Conservation (phyloP, 2,888 invertebrate genomes). For the Elaeidobius kamerunicus region DNA sequence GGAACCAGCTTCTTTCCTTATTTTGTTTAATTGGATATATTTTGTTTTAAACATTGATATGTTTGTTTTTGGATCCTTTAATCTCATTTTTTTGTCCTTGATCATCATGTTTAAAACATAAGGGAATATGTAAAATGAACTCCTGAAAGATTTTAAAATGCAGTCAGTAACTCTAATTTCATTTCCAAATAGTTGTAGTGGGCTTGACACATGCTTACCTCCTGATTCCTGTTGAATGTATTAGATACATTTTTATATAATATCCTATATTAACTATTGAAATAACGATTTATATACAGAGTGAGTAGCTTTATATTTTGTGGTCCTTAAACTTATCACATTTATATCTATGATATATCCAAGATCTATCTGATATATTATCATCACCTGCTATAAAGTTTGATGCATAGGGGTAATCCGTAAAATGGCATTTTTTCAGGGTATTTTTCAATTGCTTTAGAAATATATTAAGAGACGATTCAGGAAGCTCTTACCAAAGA, state of each 20-base stretch:
- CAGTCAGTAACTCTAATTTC: constrained; percentile 16
- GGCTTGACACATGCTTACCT: constrained; percentile 13
- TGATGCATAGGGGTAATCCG: neutral
- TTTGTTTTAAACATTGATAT: neutral
- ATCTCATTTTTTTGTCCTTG: neutral
- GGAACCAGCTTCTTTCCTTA: neutral
- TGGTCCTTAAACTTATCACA: too few relatives aligned
- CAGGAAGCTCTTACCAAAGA: too few relatives aligned
- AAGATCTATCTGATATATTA: neutral
- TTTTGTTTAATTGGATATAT: neutral
- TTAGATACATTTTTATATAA: too few relatives aligned
- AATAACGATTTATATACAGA: neutral
- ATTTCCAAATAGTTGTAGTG: constrained; percentile 23
- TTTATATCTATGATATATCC: neutral
- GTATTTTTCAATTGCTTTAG: too few relatives aligned
- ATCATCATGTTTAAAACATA: too few relatives aligned
- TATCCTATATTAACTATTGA: neutral
- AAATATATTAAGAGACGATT: too few relatives aligned
- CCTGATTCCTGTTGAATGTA: neutral
- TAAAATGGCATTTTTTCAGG: too few relatives aligned
- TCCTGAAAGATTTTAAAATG: constrained; percentile 12
- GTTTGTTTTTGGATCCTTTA: neutral
- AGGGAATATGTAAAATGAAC: constrained; percentile 18
- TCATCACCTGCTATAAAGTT: neutral
- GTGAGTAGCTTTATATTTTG: too few relatives aligned